Evolutionary conservation across 1,140 invertebrate genomes (phyloP), one percentile per base, ranked within the genome.

Genomic region (Trachymyrmex septentrionalis): DNA sequence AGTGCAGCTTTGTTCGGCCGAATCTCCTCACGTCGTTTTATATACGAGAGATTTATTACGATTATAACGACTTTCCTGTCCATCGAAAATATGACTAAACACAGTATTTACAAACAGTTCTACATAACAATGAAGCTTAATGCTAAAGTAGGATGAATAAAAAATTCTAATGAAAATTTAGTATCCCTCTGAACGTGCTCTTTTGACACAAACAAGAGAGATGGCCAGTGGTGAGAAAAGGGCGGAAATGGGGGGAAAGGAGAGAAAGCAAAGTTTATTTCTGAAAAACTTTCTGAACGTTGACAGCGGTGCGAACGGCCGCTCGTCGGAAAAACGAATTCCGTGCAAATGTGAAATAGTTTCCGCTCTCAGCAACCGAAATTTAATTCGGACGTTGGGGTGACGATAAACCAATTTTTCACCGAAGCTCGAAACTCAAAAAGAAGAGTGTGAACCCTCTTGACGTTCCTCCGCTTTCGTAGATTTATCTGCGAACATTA

Each of bases 341-440:
- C 50, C 34, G 64, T 48, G 61, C 61, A 81, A 81, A 81, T 71
- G 67, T 50, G 53, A 84, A 84, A 75, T 75, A 84, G 38, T 84
- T 84, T 75, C 44, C 38, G 69, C n/a, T 61, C 34, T n/a, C 9
- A 21, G 21, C 66, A 19, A 73, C 21, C 19, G 57, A 44, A 84
- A 84, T 48, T 84, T 84, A 84, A 84, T 75, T 84, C 59, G 50
- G 34, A 0, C 55, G 21, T 81, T 27, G 55, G 55, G 19, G 19
- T 48, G 55, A 38, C 53, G 55, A 48, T 73, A 63, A 75, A 66
- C 19, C 38, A 27, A 84, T 84, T 84, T 84, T 75, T 84, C 55
- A 61, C n/a, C 55, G 24, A 12, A 30, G 21, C 24, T 66, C 21
- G 67, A 73, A 21, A 10, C 27, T 66, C 27, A 57, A 57, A 67